Percentiles rank a stretch among this genome's conserved stretches.
Conservation (phyloP, 2,797 vertebrate genomes). For the Onychomys torridus region DNA sequence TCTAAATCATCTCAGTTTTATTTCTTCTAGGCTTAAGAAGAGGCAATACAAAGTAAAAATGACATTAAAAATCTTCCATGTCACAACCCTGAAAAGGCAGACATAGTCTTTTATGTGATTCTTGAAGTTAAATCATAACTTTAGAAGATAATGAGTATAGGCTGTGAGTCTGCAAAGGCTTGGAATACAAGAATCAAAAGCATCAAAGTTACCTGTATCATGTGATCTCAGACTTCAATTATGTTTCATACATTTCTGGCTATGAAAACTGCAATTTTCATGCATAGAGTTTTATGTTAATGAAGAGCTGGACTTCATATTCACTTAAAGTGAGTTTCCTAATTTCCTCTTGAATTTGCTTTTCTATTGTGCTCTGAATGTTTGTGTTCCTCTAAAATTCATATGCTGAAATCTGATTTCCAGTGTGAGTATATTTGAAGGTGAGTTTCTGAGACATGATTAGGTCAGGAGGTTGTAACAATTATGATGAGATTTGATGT, state of each 20-base stretch:
- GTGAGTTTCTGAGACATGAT: background rate
- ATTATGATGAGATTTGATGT: background rate
- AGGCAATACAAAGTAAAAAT: slow-evolving; percentile 3
- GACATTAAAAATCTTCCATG: background rate
- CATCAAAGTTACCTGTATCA: background rate
- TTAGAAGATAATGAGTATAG: background rate
- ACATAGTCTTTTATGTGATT: slow-evolving; percentile 14
- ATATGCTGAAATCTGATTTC: background rate
- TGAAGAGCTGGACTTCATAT: background rate
- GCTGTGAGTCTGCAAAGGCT: background rate
- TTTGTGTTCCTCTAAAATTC: background rate
- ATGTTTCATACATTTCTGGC: background rate
- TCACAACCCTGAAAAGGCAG: slow-evolving; percentile 11
- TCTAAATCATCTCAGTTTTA: background rate
- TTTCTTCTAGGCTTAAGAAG: background rate
- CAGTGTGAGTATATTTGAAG: background rate
- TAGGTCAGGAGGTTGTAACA: background rate
- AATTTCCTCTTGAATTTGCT: background rate
- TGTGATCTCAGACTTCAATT: background rate
- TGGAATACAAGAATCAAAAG: background rate
- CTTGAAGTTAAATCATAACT: background rate
- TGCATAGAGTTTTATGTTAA: background rate
- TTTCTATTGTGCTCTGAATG: background rate
- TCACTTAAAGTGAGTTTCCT: background rate
- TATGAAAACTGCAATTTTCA: background rate